Percentiles rank a stretch among this genome's conserved stretches.
Evolutionary conservation across 92 coral and sea anemone species (phyloP).

Genomic region (Meandrina meandrites): DNA sequence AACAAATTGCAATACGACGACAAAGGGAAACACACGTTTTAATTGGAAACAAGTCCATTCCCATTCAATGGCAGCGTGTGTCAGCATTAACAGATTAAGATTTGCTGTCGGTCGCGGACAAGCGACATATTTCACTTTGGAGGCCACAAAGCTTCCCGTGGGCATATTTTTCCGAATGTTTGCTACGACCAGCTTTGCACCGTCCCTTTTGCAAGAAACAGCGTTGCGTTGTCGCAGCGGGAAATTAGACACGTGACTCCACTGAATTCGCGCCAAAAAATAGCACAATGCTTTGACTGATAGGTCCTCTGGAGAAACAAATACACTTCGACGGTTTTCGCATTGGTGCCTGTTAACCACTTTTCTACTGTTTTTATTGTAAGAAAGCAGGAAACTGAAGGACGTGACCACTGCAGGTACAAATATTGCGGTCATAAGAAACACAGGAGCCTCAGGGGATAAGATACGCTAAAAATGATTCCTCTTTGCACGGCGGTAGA

Average conservation of each 20-base stretch:
- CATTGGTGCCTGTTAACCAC: too few relatives aligned
- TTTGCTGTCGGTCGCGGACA: background rate
- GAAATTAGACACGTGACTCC: background rate
- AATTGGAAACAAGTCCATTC: background rate
- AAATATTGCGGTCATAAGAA: too few relatives aligned
- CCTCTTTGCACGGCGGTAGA: too few relatives aligned
- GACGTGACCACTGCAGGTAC: background rate
- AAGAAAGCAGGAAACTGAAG: background rate
- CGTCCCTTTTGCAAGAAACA: too few relatives aligned
- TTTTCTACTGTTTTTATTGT: background rate
- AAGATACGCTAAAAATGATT: too few relatives aligned
- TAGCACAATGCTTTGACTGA: too few relatives aligned
- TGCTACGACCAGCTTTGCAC: background rate
- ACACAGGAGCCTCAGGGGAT: background rate
- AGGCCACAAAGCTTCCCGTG: background rate
- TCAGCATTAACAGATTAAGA: background rate
- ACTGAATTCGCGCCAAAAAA: constrained; percentile 4
- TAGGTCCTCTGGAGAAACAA: background rate
- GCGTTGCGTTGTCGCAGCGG: background rate
- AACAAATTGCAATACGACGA: background rate
- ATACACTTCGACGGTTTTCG: background rate
- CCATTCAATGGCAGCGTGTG: background rate
- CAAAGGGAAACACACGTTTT: background rate
- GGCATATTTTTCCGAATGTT: background rate
- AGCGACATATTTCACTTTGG: background rate